These are phyloP conservation scores for Drosophila birchii DNA, from an alignment of 2,888 invertebrate species.

Conservation along the genomic window DNA sequence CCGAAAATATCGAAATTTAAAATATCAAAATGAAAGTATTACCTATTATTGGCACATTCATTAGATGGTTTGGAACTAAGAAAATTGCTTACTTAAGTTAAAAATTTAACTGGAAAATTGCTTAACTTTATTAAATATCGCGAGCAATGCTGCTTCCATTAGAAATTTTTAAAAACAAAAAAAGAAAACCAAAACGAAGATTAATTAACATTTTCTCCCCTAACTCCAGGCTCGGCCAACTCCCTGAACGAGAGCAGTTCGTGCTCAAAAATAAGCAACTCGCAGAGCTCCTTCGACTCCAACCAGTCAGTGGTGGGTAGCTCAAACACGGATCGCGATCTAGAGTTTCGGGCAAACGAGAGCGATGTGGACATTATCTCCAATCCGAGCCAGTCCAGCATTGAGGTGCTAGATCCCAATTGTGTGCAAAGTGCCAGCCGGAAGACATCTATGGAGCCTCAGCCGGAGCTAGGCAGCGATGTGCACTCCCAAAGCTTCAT, in stretches of 20 bases:
- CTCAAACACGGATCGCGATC: conserved; percentile 82
- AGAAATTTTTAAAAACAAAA: conserved; percentile 16
- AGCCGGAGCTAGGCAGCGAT: conserved; percentile 85
- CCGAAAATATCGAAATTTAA: neutral
- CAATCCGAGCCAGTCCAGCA: conserved; percentile 90
- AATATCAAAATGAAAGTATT: neutral
- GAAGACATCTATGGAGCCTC: conserved; percentile 86
- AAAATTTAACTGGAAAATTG: neutral
- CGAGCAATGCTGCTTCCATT: conserved; percentile 67
- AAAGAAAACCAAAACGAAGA: neutral
- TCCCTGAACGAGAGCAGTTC: conserved; percentile 85
- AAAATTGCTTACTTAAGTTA: neutral
- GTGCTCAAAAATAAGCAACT: conserved; percentile 84
- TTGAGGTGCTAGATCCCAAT: conserved; percentile 87
- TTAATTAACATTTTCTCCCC: conserved; percentile 1
- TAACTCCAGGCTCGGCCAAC: conserved; percentile 84
- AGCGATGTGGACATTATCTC: conserved; percentile 90
- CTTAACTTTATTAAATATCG: neutral
- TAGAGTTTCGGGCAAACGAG: conserved; percentile 84
- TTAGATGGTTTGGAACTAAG: neutral
- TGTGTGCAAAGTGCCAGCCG: conserved; percentile 69
- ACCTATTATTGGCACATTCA: neutral
- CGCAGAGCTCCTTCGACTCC: conserved; percentile 84
- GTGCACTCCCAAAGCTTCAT: conserved; percentile 69
- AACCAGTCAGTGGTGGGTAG: conserved; percentile 85